Conservation (phyloP, 2,113 vertebrate genomes). For the Pelecanus crispus region DNA sequence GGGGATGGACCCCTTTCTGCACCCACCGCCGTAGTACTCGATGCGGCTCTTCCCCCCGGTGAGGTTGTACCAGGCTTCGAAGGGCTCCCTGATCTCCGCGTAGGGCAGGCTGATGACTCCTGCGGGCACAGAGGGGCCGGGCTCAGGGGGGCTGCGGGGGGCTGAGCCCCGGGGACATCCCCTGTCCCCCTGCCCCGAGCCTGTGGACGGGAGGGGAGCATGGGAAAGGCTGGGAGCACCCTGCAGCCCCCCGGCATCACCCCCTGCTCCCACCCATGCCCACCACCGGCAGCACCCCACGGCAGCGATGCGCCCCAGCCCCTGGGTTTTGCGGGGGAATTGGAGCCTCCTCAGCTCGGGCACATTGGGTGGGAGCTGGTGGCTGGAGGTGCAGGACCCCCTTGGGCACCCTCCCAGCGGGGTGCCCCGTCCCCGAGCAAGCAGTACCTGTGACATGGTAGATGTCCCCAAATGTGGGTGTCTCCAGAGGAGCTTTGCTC, state of each 20-base stretch:
- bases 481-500: not conserved
- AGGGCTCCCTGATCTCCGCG: conserved; percentile 80
- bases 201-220: fast-evolving
- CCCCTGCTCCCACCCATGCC: not conserved
- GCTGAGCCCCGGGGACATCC: not conserved
- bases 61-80: conserved; percentile 80
- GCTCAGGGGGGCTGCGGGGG: fast-evolving
- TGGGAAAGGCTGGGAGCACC: not conserved
- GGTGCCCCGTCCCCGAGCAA: fast-evolving
- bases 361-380: fast-evolving
- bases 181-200: not conserved
- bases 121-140: not conserved
- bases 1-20: not conserved
- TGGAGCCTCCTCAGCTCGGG: not conserved
- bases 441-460: conserved; percentile 15
- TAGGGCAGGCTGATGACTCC: conserved; percentile 76
- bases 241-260: fast-evolving
- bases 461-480: conserved; percentile 7
- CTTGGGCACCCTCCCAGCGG: not conserved
- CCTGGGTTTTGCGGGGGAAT: fast-evolving
- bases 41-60: conserved; percentile 69
- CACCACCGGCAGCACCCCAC: not conserved
- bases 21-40: conserved; percentile 72
- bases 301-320: fast-evolving
- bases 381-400: not conserved